Conservation (phyloP, 2,797 vertebrate genomes). For the Malacoraja senta region DNA sequence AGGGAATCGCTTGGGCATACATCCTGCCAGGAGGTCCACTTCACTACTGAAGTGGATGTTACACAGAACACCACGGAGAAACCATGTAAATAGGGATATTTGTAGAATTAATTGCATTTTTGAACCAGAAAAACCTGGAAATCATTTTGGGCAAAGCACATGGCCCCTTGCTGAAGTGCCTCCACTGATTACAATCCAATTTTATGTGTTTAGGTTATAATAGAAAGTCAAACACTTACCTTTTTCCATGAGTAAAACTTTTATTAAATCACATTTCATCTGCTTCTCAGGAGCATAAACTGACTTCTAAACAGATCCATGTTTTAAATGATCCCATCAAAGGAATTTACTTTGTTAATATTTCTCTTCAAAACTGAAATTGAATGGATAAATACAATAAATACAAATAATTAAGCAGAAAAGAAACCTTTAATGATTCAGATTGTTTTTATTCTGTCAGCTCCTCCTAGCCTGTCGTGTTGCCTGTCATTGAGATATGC, state of each 20-base stretch:
- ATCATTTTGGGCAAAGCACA: slow-evolving; percentile 20
- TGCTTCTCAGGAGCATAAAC: background rate
- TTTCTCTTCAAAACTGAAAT: background rate
- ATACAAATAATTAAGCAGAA: background rate
- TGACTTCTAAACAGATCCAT: background rate
- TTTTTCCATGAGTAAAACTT: background rate
- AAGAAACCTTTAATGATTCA: background rate
- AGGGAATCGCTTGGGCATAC: background rate
- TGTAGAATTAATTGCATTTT: slow-evolving; percentile 30
- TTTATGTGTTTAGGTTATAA: slow-evolving; percentile 5
- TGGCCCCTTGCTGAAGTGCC: slow-evolving; percentile 3
- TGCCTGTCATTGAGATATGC: background rate
- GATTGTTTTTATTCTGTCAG: background rate
- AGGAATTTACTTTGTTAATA: background rate
- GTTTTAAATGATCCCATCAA: background rate
- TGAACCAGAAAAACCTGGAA: slow-evolving; percentile 2
- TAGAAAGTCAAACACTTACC: slow-evolving; percentile 21
- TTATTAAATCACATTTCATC: background rate
- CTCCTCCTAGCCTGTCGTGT: background rate
- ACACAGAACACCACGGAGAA: background rate
- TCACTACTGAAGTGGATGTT: background rate
- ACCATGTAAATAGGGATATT: slow-evolving; percentile 9
- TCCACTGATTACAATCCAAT: slow-evolving; percentile 22
- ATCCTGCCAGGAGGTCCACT: slow-evolving; percentile 22
- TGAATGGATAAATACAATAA: background rate